phyloP scores from a whole-genome alignment of 2,888 invertebrate genomes.

The Aspidiotus destructor region DNA sequence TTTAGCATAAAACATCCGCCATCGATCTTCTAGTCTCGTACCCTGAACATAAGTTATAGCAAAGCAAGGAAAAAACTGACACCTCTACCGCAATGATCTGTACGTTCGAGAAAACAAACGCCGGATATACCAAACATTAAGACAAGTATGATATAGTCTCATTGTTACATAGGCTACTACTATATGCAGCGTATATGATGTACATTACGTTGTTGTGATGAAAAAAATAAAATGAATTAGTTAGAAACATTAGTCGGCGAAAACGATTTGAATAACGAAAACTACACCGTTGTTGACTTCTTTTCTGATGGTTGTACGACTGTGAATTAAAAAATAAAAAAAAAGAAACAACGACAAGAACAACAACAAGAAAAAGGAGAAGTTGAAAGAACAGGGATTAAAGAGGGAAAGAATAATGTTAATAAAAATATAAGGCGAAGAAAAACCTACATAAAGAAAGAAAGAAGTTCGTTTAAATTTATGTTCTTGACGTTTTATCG shows the following conservation, averaged over 20 bases:
- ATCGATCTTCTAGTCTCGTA: too few relatives aligned
- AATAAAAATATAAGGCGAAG: slow-evolving; percentile 7
- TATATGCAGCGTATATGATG: too few relatives aligned
- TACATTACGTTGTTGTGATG: too few relatives aligned
- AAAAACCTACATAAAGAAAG: slow-evolving; percentile 12
- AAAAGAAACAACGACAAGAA: too few relatives aligned
- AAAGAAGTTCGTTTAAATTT: slow-evolving; percentile 21
- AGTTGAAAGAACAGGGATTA: not conserved
- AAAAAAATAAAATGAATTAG: slow-evolving; percentile 9
- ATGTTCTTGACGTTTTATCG: slow-evolving; percentile 20
- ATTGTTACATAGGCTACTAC: too few relatives aligned
- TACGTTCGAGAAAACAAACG: too few relatives aligned
- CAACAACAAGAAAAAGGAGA: slow-evolving; percentile 8
- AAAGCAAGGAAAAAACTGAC: too few relatives aligned
- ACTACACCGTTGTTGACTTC: not conserved
- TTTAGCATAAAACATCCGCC: too few relatives aligned
- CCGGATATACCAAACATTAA: too few relatives aligned
- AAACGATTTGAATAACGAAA: slow-evolving; percentile 1
- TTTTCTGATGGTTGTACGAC: not conserved
- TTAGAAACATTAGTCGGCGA: not conserved
- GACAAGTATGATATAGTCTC: too few relatives aligned
- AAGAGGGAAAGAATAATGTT: not conserved
- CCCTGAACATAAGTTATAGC: too few relatives aligned
- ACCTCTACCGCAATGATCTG: too few relatives aligned
- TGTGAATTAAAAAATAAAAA: not conserved